phyloP scores from a whole-genome alignment of 2,113 vertebrate species.

The Euleptes europaea region DNA sequence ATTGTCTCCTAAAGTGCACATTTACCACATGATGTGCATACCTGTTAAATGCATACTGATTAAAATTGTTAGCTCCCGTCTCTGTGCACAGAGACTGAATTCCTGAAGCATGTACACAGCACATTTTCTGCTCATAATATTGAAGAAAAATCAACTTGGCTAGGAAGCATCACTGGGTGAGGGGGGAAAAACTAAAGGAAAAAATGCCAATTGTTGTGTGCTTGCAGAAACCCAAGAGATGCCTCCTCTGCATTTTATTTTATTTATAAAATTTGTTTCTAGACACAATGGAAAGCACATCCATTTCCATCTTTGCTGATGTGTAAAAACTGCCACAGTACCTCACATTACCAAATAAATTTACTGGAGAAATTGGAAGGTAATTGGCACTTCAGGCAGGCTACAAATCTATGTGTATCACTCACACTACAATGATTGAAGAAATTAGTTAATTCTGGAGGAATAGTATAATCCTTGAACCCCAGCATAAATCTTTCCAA shows the following conservation, averaged over 20 bases:
- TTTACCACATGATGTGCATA: neutral
- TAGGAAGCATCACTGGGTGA: neutral
- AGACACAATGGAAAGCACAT: slow-evolving; percentile 56
- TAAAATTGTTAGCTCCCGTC: slow-evolving; percentile 10
- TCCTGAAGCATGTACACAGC: neutral
- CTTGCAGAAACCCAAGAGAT: neutral
- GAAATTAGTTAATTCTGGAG: slow-evolving; percentile 79
- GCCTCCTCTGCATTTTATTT: slow-evolving; percentile 35
- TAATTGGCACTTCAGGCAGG: slow-evolving; percentile 73
- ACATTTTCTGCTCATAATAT: neutral
- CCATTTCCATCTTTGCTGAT: slow-evolving; percentile 64
- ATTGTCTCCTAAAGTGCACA: neutral
- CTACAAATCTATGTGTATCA: slow-evolving; percentile 72
- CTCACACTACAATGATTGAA: slow-evolving; percentile 71
- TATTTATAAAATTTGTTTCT: slow-evolving; percentile 59
- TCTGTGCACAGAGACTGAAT: neutral
- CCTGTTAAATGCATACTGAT: neutral
- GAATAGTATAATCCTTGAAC: slow-evolving; percentile 66
- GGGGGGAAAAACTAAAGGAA: neutral
- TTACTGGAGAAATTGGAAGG: slow-evolving; percentile 68
- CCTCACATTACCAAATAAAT: slow-evolving; percentile 69
- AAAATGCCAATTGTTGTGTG: neutral
- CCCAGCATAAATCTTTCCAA: slow-evolving; percentile 59
- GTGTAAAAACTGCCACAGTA: slow-evolving; percentile 68
- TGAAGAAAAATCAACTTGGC: slow-evolving; percentile 7